These are phyloP conservation scores for Rhopilema esculentum DNA, from an alignment of 30 jellyfish, hydroid and myxozoan genomes.

Conservation along the genomic window DNA sequence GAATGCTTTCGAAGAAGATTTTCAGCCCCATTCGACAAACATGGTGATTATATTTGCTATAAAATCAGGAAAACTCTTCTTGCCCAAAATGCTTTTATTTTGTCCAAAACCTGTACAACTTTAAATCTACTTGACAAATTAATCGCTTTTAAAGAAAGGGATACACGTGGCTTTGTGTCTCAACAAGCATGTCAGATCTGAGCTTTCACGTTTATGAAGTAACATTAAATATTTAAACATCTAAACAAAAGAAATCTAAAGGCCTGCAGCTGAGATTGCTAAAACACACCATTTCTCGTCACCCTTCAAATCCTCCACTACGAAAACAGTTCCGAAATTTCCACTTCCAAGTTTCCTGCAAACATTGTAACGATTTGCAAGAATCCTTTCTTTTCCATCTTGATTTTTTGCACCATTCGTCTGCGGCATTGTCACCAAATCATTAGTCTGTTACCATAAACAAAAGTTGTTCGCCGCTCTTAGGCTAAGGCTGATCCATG, in stretches of 20 bases:
- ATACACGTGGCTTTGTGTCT: background rate
- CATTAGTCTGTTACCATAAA: background rate
- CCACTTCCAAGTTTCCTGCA: conserved; percentile 88
- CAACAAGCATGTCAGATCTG: background rate
- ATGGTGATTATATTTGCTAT: no score
- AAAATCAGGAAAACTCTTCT: no score
- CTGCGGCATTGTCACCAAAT: conserved; percentile 35
- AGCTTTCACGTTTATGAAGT: background rate
- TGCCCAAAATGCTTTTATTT: no score
- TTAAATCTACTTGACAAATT: no score
- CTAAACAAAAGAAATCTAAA: background rate
- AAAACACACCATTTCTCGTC: conserved; percentile 60
- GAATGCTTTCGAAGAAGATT: no score
- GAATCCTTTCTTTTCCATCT: conserved; percentile 35
- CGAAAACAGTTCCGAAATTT: conserved; percentile 74
- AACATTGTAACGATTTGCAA: conserved; percentile 81
- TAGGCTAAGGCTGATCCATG: background rate
- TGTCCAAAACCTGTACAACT: no score
- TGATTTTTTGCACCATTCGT: conserved; percentile 27
- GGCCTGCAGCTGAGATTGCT: background rate
- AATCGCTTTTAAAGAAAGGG: no score
- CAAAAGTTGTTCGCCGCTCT: background rate
- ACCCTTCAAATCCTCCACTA: conserved; percentile 72
- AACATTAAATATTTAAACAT: background rate
- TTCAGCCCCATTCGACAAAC: no score